Evolutionary conservation across 2,888 invertebrate species (phyloP).

Genomic region (Drosophila kuntzei): DNA sequence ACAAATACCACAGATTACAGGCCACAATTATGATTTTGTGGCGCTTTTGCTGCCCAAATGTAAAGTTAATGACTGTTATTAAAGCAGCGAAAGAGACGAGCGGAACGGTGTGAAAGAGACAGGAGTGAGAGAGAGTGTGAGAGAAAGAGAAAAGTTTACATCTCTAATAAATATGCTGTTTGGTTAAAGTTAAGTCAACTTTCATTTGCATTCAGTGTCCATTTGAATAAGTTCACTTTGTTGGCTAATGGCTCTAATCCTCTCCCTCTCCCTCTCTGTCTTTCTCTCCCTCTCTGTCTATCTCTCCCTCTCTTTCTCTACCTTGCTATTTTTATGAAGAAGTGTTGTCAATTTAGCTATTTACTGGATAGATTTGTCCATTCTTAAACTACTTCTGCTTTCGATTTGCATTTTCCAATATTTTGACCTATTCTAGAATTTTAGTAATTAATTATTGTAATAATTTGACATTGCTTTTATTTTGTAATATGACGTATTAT

Average conservation of each 20-base stretch:
- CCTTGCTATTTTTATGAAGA: background rate
- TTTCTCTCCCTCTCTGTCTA: background rate
- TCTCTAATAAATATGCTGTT: conserved; percentile 31
- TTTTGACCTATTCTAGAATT: no score
- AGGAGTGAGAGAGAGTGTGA: background rate
- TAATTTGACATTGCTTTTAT: no score
- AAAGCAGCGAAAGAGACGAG: conserved; percentile 1
- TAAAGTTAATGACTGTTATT: conserved; percentile 50
- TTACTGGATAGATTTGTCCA: no score
- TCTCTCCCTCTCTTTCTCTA: background rate
- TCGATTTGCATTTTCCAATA: no score
- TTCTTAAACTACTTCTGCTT: no score
- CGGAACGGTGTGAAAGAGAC: background rate
- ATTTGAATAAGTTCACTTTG: conserved; percentile 22
- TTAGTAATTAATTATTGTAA: no score
- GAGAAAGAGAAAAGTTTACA: background rate
- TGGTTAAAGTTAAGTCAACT: conserved; percentile 15
- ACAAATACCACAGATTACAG: conserved; percentile 48
- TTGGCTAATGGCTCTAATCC: conserved; percentile 28
- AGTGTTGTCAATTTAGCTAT: background rate
- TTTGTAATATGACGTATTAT: no score
- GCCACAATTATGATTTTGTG: conserved; percentile 35
- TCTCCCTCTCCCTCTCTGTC: background rate
- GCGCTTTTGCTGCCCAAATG: conserved; percentile 42
- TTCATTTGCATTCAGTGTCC: conserved; percentile 40